Conservation (phyloP, 2,888 invertebrate species). For the Torymus tubicola region DNA sequence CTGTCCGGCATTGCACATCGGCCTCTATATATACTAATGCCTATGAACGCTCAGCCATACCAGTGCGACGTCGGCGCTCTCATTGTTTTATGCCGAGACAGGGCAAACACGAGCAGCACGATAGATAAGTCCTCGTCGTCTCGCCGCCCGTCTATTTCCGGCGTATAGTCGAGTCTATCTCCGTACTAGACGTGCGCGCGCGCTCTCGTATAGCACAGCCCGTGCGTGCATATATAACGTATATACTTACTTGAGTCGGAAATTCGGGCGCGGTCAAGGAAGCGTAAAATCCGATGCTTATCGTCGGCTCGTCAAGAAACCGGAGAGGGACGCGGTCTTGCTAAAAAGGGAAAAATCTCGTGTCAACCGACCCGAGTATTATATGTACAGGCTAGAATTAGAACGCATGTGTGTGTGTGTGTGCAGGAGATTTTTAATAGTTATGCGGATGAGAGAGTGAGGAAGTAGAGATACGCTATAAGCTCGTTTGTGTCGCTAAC, state of each 20-base stretch:
- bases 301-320: conserved; percentile 30
- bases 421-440: too few relatives aligned
- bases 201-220: not conserved
- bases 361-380: too few relatives aligned
- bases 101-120: conserved; percentile 14
- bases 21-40: conserved; percentile 6
- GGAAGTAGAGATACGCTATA: too few relatives aligned
- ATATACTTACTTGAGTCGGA: not conserved
- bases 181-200: conserved; percentile 19
- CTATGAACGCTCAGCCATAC: not conserved
- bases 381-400: too few relatives aligned
- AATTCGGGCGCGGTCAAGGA: conserved; percentile 59
- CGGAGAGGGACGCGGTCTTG: conserved; percentile 41
- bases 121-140: conserved; percentile 29
- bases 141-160: conserved; percentile 32
- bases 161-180: conserved; percentile 12
- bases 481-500: not conserved
- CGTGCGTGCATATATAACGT: conserved; percentile 15
- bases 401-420: too few relatives aligned
- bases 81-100: conserved; percentile 46
- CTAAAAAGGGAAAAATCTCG: too few relatives aligned
- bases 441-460: too few relatives aligned
- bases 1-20: not conserved
- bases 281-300: conserved; percentile 36
- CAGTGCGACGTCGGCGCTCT: not conserved